Conservation (phyloP, 1,140 invertebrate species). For the Macrobrachium nipponense region DNA sequence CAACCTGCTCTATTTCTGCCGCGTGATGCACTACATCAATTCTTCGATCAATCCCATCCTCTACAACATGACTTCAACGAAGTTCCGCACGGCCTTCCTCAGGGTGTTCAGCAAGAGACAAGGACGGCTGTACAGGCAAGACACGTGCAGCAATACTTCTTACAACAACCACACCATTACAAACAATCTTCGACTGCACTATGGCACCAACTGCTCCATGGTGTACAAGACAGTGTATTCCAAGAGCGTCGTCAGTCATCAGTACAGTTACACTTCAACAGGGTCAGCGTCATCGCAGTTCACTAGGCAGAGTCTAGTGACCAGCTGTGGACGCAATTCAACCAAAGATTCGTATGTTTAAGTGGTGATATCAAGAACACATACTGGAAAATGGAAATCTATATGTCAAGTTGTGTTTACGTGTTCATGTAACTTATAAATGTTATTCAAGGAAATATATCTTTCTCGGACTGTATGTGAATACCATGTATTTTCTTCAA, state of each 20-base stretch:
- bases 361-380: not conserved
- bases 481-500: no score
- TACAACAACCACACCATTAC: constrained; percentile 41
- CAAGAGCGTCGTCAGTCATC: constrained; percentile 23
- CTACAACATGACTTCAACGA: constrained; percentile 91
- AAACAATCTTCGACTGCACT: constrained; percentile 43
- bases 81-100: constrained; percentile 84
- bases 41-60: constrained; percentile 91
- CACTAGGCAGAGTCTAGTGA: constrained; percentile 27
- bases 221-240: constrained; percentile 50
- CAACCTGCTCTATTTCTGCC: constrained; percentile 85
- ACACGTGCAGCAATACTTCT: constrained; percentile 46
- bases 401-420: not conserved
- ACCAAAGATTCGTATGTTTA: constrained; percentile 7
- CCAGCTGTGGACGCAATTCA: not conserved
- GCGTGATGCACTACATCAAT: constrained; percentile 89
- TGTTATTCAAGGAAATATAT: no score
- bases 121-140: constrained; percentile 2
- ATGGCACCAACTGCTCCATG: constrained; percentile 50
- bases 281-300: constrained; percentile 34
- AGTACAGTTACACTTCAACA: constrained; percentile 42
- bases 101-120: constrained; percentile 26
- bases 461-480: no score
- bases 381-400: no score
- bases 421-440: not conserved